Conservation (phyloP, 2,797 vertebrate species). For the Natrix natrix region DNA sequence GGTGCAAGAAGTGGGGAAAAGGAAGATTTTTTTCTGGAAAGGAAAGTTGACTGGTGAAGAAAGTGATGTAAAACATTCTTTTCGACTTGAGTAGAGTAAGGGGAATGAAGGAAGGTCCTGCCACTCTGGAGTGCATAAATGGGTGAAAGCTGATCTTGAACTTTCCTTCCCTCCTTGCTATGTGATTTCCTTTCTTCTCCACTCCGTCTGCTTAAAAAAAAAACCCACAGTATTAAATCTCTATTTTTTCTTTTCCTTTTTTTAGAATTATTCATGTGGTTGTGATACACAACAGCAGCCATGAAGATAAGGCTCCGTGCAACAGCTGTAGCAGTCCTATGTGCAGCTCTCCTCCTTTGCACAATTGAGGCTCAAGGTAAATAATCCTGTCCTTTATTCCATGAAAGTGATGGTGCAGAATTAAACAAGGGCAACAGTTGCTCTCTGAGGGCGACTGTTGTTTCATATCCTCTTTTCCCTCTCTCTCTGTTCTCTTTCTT, state of each 20-base stretch:
- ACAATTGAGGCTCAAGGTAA: slow-evolving; percentile 90
- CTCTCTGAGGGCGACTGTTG: slow-evolving; percentile 57
- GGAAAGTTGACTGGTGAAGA: not conserved
- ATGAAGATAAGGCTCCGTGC: slow-evolving; percentile 86
- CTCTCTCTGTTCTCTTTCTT: slow-evolving; percentile 42
- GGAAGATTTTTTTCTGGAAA: not conserved
- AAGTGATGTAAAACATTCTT: not conserved
- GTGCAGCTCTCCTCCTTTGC: slow-evolving; percentile 78
- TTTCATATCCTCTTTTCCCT: slow-evolving; percentile 35
- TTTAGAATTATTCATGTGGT: slow-evolving; percentile 86
- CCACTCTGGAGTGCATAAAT: not conserved
- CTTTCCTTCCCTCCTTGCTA: not conserved
- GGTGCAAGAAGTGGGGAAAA: not conserved
- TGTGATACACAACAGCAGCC: slow-evolving; percentile 75
- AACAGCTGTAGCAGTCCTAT: slow-evolving; percentile 76
- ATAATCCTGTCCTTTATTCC: slow-evolving; percentile 43
- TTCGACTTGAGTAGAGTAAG: not conserved
- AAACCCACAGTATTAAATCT: not conserved
- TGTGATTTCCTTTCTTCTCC: slow-evolving; percentile 47
- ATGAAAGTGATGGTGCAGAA: slow-evolving; percentile 40
- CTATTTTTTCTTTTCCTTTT: slow-evolving; percentile 16
- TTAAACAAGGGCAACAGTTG: slow-evolving; percentile 14
- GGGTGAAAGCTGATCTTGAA: not conserved
- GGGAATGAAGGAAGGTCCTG: not conserved
- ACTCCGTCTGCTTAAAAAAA: slow-evolving; percentile 34